A percentile compares a stretch with the other conserved stretches of the same genome.
These are phyloP conservation scores for Mastomys natalensis DNA, from an alignment of 2,113 vertebrate species.

Conservation along the genomic window DNA sequence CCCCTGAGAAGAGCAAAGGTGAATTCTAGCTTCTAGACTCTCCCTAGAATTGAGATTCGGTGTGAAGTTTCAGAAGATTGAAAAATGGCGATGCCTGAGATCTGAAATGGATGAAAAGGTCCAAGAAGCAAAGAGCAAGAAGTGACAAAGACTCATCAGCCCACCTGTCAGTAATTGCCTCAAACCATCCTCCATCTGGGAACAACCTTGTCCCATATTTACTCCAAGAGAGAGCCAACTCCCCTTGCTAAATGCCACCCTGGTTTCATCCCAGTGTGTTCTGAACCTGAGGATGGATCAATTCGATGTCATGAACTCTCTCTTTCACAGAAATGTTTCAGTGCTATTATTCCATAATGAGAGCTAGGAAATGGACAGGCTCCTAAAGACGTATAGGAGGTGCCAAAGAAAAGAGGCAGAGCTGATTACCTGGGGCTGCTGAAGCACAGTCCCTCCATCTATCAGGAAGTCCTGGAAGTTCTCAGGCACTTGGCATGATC, in stretches of 20 bases:
- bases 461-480: not conserved
- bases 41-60: not conserved
- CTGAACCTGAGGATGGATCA: not conserved
- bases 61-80: not conserved
- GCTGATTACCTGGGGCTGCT: not conserved
- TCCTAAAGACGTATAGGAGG: not conserved
- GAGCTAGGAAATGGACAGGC: not conserved
- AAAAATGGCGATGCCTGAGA: not conserved
- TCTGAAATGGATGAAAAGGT: not conserved
- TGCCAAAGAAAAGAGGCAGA: not conserved
- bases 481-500: not conserved
- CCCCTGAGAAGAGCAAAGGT: constrained; percentile 52
- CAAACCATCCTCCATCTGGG: not conserved
- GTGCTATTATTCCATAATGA: not conserved
- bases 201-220: not conserved
- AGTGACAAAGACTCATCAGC: not conserved
- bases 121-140: not conserved
- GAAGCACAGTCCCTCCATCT: not conserved
- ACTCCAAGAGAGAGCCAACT: not conserved
- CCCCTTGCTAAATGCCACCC: not conserved
- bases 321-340: not conserved
- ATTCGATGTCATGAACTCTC: not conserved
- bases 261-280: not conserved
- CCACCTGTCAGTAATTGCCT: not conserved
- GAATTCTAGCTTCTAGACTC: constrained; percentile 57